Base-by-base conservation (phyloP, 2,113 vertebrate genomes). In the Gasterosteus aculeatus region DNA sequence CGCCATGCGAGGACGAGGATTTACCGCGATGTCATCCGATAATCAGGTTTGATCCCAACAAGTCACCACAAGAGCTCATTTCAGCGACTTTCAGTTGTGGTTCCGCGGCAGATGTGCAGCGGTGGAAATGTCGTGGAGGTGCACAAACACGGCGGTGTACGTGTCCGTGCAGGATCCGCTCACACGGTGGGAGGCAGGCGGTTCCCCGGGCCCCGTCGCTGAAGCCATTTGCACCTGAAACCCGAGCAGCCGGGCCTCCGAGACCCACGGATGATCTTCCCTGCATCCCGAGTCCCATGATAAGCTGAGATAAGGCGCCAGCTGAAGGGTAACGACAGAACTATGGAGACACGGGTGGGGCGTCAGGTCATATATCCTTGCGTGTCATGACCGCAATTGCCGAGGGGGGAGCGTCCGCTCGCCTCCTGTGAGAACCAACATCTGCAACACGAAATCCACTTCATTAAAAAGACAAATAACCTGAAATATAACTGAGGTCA, bases 301-400 rank as follows among this genome's bases (percentile, higher is more conserved):
- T 91, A 60, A 78, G 67, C 62, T 1, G 39, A 90, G 87, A 91
- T 90, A 88, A 89, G 80, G 85, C 1, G 81, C 53, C 57, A 75
- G 75, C 77, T 81, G 90, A 90, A 82, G 85, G 63, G 79, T 84
- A 88, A 83, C 33, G 79, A 90, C 75, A 86, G 88, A 86, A 33
- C 72, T 41, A 31, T 54, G 78, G 59, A 78, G 80, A 81, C 81
- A 47, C 63, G 78, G 77, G 73, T 64, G 86, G 72, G 83, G 72
- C 80, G 66, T 82, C 63, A 69, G 82, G 78, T 85, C 78, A 71
- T 60, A 85, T 78, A 75, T 57, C 58, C 51, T 41, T 22, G 54
- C 46, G 79, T 75, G 81, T 84, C 63, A 57, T 57, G 61, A 70
- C 44, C 35, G 10, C 64, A 67, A 75, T 72, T 80, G 78, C 35